phyloP scores from a whole-genome alignment of 2,797 vertebrate genomes.

The Pelodytes ibericus region DNA sequence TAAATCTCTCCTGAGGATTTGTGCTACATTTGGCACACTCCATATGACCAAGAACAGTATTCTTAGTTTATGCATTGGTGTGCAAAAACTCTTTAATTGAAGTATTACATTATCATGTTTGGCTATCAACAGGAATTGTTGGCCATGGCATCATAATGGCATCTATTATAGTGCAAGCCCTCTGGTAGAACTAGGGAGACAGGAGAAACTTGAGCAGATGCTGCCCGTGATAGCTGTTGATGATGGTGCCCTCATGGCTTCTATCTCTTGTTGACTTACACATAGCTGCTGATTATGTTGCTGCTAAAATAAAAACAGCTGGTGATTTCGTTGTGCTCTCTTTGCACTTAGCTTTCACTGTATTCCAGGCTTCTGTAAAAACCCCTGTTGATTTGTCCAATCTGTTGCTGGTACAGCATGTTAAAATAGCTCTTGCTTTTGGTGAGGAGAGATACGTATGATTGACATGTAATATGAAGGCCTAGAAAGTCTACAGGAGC shows the following conservation, averaged over 20 bases:
- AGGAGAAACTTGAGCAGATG: slow-evolving; percentile 23
- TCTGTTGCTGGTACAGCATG: neutral
- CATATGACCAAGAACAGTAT: too few species aligned
- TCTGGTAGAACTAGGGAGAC: slow-evolving; percentile 3
- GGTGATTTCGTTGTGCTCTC: slow-evolving; percentile 11
- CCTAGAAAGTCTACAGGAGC: neutral
- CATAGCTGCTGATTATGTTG: neutral
- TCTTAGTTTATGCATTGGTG: too few species aligned
- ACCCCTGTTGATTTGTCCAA: neutral
- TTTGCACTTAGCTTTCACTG: neutral
- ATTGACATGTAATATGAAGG: neutral
- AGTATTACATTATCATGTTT: too few species aligned
- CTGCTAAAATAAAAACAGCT: slow-evolving; percentile 7
- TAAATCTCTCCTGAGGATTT: too few species aligned
- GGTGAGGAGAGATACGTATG: neutral
- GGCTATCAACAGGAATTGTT: neutral
- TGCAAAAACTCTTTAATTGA: too few species aligned
- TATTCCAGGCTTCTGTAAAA: neutral
- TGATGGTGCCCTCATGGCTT: slow-evolving; percentile 19
- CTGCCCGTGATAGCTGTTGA: neutral
- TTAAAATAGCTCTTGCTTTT: neutral
- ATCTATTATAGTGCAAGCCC: neutral
- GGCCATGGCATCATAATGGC: neutral
- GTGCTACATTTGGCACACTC: too few species aligned
- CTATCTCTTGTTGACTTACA: slow-evolving; percentile 13